phyloP scores from a whole-genome alignment of 2,888 invertebrate species.

The Agrotis segetum region DNA sequence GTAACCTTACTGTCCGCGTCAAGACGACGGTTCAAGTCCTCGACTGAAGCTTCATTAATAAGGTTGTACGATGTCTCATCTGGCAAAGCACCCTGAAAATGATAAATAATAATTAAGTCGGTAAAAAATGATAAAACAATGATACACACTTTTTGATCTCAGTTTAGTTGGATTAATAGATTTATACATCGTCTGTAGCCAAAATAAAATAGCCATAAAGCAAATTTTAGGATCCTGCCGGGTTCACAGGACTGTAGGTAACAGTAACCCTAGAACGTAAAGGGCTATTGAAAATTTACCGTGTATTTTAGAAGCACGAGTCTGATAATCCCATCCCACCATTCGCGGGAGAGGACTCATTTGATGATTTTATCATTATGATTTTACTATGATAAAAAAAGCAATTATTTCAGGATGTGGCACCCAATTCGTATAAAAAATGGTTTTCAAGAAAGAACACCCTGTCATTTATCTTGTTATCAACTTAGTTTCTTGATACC shows the following conservation, averaged over 20 bases:
- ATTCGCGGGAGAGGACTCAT: no score
- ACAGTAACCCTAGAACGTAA: no score
- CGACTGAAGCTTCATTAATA: slow-evolving; percentile 92
- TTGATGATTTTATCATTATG: no score
- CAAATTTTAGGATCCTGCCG: no score
- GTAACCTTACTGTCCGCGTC: slow-evolving; percentile 82
- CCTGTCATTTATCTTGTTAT: not conserved
- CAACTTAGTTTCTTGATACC: not conserved
- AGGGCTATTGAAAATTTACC: no score
- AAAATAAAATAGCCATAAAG: not conserved
- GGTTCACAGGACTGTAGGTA: no score
- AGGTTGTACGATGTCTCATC: slow-evolving; percentile 93
- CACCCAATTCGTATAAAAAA: not conserved
- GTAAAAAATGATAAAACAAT: no score
- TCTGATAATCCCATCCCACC: no score
- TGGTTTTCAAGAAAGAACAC: not conserved
- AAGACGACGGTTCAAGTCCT: slow-evolving; percentile 92
- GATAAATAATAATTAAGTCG: no score
- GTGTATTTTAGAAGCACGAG: no score
- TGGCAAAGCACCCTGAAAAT: slow-evolving; percentile 91
- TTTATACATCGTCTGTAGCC: not conserved
- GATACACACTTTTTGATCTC: no score
- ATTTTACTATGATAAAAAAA: no score
- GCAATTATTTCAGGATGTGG: not conserved
- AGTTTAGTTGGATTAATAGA: not conserved